phyloP scores from a whole-genome alignment of 2,113 vertebrate genomes.

The Daubentonia madagascariensis region DNA sequence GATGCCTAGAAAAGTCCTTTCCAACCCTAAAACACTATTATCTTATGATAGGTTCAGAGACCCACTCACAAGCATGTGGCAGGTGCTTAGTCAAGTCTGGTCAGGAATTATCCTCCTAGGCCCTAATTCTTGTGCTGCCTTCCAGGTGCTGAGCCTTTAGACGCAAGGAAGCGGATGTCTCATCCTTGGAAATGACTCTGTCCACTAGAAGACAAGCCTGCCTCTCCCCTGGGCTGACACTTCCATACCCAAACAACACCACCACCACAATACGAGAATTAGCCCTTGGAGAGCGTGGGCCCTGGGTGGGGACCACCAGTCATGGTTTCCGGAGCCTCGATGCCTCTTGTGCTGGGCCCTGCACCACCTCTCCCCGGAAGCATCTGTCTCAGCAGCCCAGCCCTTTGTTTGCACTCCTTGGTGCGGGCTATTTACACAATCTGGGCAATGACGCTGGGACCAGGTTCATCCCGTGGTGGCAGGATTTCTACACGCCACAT shows the following conservation, averaged over 20 bases:
- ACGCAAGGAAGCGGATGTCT: neutral
- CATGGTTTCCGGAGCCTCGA: neutral
- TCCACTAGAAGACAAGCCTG: neutral
- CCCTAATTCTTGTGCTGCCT: neutral
- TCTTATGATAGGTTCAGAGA: neutral
- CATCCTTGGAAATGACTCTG: neutral
- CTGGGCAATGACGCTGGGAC: neutral
- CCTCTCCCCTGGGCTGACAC: neutral
- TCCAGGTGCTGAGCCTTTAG: neutral
- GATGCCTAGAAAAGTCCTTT: neutral
- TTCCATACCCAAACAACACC: neutral
- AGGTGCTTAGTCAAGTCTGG: neutral
- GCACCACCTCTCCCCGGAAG: neutral
- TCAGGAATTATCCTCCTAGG: neutral
- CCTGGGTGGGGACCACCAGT: neutral
- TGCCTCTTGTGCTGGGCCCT: neutral
- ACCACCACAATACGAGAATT: neutral
- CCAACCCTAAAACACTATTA: neutral
- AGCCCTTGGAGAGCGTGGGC: neutral
- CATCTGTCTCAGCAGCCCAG: neutral
- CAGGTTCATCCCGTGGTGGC: neutral
- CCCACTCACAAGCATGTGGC: fast-evolving
- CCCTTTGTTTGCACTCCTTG: neutral
- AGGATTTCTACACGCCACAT: slow-evolving; percentile 21
- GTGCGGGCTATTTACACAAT: neutral